Evolutionary conservation across 2,113 vertebrate genomes (phyloP), one percentile per base, ranked within the genome.

Genomic region (Gambusia holbrooki): DNA sequence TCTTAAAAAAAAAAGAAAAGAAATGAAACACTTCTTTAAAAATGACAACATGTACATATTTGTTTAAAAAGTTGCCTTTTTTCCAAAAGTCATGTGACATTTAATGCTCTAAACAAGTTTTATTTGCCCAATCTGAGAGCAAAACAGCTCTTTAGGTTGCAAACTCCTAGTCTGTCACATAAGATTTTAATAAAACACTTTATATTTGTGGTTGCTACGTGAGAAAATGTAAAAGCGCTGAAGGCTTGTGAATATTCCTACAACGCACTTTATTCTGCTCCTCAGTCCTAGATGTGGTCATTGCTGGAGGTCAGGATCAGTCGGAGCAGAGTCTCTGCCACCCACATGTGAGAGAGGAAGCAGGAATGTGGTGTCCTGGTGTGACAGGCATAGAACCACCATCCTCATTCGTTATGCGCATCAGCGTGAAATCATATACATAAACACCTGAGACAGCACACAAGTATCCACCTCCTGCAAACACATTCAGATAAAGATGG

Each of bases 321-420:
- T 79, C 64, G 54, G 25, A 74, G 80, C 74, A 65, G 70, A 65
- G 73, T 75, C 69, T 74, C 65, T 87, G 82, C 69, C 87, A 71
- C 83, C 81, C 80, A 27, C 33, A 73, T 85, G 85, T 37, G 78
- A 90, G 73, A 74, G 77, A 83, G 35, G 61, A 67, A 82, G 84
- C 73, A 69, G 82, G 89, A 91, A 91, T 92, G 77, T 90, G 62
- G 48, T 86, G 90, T 92, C 85, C 86, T 83, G 62, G 85, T 89
- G 93, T 81, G 89, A 90, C 89, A 65, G 64, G 71, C 69, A 10
- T 1, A 12, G 62, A 87, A 63, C 69, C 75, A 40, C 65, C 66
- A 10, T 76, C 80, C 71, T 75, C 66, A 65, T 72, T 79, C 66
- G 71, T 82, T 87, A 81, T 73, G 65, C 76, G 51, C 74, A 32